Percentiles rank a stretch among this genome's conserved stretches.
Evolutionary conservation across 2,113 vertebrate species (phyloP).

Genomic region (Scalopus aquaticus): DNA sequence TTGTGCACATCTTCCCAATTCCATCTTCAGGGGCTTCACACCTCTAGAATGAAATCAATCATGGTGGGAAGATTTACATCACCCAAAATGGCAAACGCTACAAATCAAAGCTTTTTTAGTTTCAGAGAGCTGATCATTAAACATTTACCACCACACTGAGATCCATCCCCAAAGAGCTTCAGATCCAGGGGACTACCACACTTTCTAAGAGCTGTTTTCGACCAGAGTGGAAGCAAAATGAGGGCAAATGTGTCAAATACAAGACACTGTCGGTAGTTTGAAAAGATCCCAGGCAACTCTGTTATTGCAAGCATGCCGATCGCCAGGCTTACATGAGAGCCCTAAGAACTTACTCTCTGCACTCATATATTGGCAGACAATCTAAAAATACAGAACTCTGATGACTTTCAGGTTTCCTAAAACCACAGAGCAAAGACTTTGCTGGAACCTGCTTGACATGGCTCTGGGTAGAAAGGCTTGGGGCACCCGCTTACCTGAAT

Average conservation of each 20-base stretch:
- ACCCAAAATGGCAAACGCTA: not conserved
- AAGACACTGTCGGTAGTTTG: not conserved
- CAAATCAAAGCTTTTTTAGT: not conserved
- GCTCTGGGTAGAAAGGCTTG: not conserved
- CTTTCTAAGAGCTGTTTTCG: not conserved
- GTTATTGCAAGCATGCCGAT: too few species aligned
- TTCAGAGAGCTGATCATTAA: not conserved
- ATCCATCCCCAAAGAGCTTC: not conserved
- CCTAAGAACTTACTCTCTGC: not conserved
- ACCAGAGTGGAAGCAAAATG: not conserved
- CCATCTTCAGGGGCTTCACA: not conserved
- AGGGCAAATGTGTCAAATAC: not conserved
- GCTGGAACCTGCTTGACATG: not conserved
- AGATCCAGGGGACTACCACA: not conserved
- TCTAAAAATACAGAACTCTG: not conserved
- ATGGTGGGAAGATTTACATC: not conserved
- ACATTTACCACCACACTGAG: not conserved
- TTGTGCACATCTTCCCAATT: not conserved
- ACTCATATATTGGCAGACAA: not conserved
- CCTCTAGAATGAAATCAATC: not conserved
- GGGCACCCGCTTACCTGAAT: conserved; percentile 77
- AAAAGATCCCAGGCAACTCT: not conserved
- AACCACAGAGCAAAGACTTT: not conserved
- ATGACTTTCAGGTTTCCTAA: not conserved
- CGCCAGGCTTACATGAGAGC: not conserved